Conservation (phyloP, 2,888 invertebrate species). For the Nomada lathburiana region DNA sequence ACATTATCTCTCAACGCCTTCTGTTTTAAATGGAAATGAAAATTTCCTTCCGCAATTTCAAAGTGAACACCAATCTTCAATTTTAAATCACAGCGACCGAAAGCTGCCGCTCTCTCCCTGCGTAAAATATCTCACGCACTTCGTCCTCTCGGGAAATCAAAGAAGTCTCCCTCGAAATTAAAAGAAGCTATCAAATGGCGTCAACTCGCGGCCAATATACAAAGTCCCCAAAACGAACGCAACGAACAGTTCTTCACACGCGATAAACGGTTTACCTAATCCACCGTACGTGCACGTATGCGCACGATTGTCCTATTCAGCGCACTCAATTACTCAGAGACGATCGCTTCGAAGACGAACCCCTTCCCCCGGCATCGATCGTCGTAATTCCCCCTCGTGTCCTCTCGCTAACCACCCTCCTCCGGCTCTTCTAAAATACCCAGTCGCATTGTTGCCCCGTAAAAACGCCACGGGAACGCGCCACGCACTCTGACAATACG, state of each 20-base stretch:
- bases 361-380: slow-evolving; percentile 34
- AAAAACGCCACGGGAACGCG: slow-evolving; percentile 14
- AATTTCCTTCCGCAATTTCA: too few relatives aligned
- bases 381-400: slow-evolving; percentile 37
- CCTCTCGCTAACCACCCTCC: slow-evolving; percentile 9
- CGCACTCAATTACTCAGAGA: slow-evolving; percentile 31
- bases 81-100: too few relatives aligned
- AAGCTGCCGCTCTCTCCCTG: too few relatives aligned
- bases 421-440: slow-evolving; percentile 52
- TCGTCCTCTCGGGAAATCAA: too few relatives aligned
- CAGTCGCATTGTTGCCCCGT: slow-evolving; percentile 49
- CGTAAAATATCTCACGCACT: too few relatives aligned
- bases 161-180: too few relatives aligned
- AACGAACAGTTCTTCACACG: neutral
- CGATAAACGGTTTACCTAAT: too few relatives aligned
- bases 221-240: neutral
- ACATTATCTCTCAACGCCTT: too few relatives aligned
- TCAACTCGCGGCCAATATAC: neutral
- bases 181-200: too few relatives aligned
- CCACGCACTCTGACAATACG: slow-evolving; percentile 38
- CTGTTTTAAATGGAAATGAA: too few relatives aligned
- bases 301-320: neutral
- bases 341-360: neutral
- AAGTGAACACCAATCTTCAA: too few relatives aligned
- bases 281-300: neutral